These are phyloP conservation scores for Poeciliopsis gracilis DNA, from an alignment of 2,797 vertebrate genomes.

Conservation along the genomic window DNA sequence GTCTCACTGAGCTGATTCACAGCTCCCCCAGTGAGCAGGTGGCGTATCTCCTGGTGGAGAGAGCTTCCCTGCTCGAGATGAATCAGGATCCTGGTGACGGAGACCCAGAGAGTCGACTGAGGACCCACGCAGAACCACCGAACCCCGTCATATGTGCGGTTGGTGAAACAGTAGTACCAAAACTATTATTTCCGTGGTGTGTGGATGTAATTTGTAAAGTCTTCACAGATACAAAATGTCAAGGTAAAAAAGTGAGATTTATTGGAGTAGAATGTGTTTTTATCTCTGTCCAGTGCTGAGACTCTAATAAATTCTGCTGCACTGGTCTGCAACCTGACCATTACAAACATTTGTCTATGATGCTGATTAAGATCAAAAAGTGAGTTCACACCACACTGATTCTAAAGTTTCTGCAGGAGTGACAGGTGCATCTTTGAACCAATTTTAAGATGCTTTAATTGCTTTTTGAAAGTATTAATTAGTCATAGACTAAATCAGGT, in stretches of 20 bases:
- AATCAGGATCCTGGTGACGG: constrained; percentile 53
- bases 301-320: not conserved
- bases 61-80: constrained; percentile 77
- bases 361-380: not conserved
- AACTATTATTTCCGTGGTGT: not conserved
- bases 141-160: constrained; percentile 68
- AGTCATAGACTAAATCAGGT: not conserved
- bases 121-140: constrained; percentile 18
- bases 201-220: not conserved
- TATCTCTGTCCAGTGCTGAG: not conserved
- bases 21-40: constrained; percentile 86
- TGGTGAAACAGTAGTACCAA: constrained; percentile 13
- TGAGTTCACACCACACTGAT: not conserved
- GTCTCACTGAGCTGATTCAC: constrained; percentile 79
- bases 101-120: constrained; percentile 36
- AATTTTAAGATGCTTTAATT: not conserved
- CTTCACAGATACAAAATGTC: not conserved
- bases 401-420: not conserved
- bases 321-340: not conserved
- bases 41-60: constrained; percentile 85
- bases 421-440: not conserved
- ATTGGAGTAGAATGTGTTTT: not conserved
- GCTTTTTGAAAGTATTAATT: not conserved
- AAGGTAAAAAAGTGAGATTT: not conserved
- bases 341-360: not conserved